phyloP scores from a whole-genome alignment of 2,797 vertebrate genomes.

The Hafferia zeledoni region DNA sequence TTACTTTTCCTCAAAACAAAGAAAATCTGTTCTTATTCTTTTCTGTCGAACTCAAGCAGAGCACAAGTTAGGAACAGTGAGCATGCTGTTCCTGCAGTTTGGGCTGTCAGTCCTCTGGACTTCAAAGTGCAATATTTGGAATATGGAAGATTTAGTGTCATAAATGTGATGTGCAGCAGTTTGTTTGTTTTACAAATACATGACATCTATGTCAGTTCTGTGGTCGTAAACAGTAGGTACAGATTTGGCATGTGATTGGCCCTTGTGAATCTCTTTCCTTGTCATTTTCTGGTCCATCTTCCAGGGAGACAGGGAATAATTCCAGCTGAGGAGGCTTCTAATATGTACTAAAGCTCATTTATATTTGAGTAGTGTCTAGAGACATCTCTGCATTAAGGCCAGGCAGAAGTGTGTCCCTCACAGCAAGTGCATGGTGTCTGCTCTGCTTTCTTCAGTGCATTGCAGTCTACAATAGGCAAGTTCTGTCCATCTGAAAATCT shows the following conservation, averaged over 20 bases:
- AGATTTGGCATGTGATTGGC: not conserved
- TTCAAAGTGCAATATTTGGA: conserved; percentile 25
- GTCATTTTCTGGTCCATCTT: not conserved
- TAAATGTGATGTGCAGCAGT: not conserved
- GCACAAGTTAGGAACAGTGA: not conserved
- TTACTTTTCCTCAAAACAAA: not conserved
- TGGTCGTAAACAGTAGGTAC: not conserved
- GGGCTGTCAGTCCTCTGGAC: not conserved
- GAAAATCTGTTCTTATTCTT: not conserved
- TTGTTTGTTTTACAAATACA: not conserved
- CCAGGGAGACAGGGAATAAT: not conserved
- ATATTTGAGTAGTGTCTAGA: not conserved
- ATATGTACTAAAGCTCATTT: not conserved
- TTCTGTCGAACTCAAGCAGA: not conserved
- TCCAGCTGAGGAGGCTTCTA: not conserved
- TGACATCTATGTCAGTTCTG: not conserved
- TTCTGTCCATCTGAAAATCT: not conserved
- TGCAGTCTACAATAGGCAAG: not conserved
- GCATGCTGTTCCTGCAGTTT: not conserved
- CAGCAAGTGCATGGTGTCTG: not conserved
- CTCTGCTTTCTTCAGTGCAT: not conserved
- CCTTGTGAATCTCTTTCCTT: not conserved
- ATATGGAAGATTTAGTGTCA: not conserved
- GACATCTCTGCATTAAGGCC: not conserved
- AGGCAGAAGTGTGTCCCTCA: not conserved